phyloP scores from a whole-genome alignment of 1,140 invertebrate genomes.

The Drosophila sturtevanti region DNA sequence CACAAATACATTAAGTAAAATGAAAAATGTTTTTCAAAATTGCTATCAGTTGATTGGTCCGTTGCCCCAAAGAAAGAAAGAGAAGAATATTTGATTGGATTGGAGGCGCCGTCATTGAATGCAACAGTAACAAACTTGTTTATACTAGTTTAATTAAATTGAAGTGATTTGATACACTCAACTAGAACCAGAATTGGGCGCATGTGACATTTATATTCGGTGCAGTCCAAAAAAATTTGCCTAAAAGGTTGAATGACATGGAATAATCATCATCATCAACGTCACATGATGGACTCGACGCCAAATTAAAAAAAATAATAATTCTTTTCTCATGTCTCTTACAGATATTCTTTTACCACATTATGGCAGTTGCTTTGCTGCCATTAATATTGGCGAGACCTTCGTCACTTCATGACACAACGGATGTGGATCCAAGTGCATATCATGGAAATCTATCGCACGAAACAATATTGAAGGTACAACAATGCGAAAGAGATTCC shows the following conservation, averaged over 20 bases:
- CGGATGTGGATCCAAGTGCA: slow-evolving; percentile 53
- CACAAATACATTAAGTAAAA: not conserved
- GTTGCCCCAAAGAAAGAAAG: not conserved
- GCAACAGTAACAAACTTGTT: slow-evolving; percentile 13
- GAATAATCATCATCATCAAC: slow-evolving; percentile 13
- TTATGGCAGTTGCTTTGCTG: slow-evolving; percentile 16
- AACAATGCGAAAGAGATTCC: slow-evolving; percentile 66
- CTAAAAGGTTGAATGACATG: slow-evolving; percentile 33
- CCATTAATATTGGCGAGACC: slow-evolving; percentile 37
- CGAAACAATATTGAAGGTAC: slow-evolving; percentile 70
- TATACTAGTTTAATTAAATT: slow-evolving; percentile 22
- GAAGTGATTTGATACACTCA: slow-evolving; percentile 23
- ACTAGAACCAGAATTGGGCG: slow-evolving; percentile 34
- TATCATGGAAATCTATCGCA: slow-evolving; percentile 64
- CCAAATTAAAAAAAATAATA: not conserved
- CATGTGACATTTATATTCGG: slow-evolving; percentile 8
- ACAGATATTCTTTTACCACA: slow-evolving; percentile 48
- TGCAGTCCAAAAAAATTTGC: slow-evolving; percentile 2
- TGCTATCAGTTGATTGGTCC: not conserved
- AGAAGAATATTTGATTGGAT: not conserved
- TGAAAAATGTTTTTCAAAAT: not conserved
- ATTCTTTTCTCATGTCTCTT: not conserved
- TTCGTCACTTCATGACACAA: slow-evolving; percentile 24
- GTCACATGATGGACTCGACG: not conserved
- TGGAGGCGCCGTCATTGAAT: not conserved